Base-by-base conservation (phyloP, 1,140 invertebrate species). In the Rhyacophila brunnea region DNA sequence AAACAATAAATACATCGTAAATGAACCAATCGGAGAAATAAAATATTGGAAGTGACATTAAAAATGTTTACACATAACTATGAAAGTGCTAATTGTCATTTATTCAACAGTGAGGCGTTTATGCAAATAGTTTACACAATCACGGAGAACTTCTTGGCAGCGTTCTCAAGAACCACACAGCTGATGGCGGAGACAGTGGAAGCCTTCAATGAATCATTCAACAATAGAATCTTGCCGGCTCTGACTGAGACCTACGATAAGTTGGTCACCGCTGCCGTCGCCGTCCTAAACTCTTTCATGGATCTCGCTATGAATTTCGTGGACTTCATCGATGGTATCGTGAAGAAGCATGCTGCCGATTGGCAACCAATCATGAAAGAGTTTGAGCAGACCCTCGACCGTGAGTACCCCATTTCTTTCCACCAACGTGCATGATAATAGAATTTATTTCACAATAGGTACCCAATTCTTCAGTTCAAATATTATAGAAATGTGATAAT, bases 261-360 rank as follows among this genome's bases (percentile, higher is more conserved):
- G 47, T 36, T 85, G 1, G 62, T 72, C 1, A 56, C 74, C 0
- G 58, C 75, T 0, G 48, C 70, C 1, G 56, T 75, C 1, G 68
- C 79, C 6, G 66, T 83, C 56, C 44, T 82, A 34, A 77, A 85
- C 35, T 71, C 70, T 1, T 36, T 74, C 0, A 61, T 77, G 0
- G 80, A 85, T 35, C 61, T 84, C 0, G 72, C 68, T 0, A 75
- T 80, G 0, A 74, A 78, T 48, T 79, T 82, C 51, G 53, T 82
- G 4, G 81, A 80, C 9, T 70, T 82, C 19, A 42, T 81, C 32
- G 64, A 76, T 1, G 74, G 81, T 52, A 68, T 87, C 62, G 70
- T 85, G 40, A 83, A 86, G 48, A 71, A 71, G 45, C 72, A 78
- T 67, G 83, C 86, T 60, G 81, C 83, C 4, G 85, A 88, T 60